Evolutionary conservation across 1,140 invertebrate species (phyloP), one percentile per base, ranked within the genome.

Genomic region (Lethrus apterus): DNA sequence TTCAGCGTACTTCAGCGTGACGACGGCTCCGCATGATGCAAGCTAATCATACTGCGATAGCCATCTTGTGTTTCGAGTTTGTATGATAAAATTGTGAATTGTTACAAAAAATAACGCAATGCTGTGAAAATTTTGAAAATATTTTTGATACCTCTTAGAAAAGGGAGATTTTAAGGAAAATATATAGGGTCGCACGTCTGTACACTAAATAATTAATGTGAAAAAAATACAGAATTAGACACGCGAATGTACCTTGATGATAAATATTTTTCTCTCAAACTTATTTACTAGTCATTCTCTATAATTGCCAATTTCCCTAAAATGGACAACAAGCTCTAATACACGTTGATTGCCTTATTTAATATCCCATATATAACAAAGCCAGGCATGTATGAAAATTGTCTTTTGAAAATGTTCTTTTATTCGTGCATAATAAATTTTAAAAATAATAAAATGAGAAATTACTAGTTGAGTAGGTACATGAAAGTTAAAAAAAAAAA

Each of bases 1-100:
- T 46, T 46, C 44, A 34, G 44, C 29, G 33, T 35, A 23, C 44
- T 36, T 46, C 35, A 46, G 13, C 34, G 44, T 46, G 35, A 48
- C 46, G 46, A 32, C 24, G 26, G 5, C 13, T 41, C 9, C 33
- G 9, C 17, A 15, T 41, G 21, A 24, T 21, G 21, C 46, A 31
- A 41, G 46, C 14, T 13, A 38, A 38, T 32, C 10, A 30, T 18
- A 18, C 29, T 21, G 19, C 43, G 38, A 23, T 21, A 36, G 5
- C 15, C 38, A 26, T 21, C 19, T 26, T n/a, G 20, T 18, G 18
- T 8, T 41, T 41, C 31, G 11, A 10, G 21, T 45, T 34, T 45
- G 35, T 31, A 32, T 44, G 33, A 21, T 38, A 19, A 21, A 21
- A 38, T 23, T 19, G 35, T 34, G 17, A 9, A 14, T 38, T 38